A percentile compares a stretch with the other conserved stretches of the same genome.
These are phyloP conservation scores for Nebria brevicollis DNA, from an alignment of 2,888 invertebrate genomes.

Conservation along the genomic window DNA sequence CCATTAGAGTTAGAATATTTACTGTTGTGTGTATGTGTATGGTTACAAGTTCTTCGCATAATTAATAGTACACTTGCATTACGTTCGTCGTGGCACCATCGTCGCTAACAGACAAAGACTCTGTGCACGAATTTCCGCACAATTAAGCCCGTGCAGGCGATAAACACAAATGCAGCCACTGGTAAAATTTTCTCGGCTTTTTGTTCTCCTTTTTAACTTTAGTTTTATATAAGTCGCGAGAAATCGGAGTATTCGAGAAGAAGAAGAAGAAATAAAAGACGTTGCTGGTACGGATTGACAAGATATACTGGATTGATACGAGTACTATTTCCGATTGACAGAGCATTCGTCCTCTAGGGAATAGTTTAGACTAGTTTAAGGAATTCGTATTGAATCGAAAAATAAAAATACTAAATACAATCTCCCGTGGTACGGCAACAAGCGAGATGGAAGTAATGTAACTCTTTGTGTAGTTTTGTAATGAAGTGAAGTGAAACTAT, in stretches of 20 bases:
- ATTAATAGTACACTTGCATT: neutral
- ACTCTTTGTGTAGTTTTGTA: too few relatives aligned
- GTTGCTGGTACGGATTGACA: neutral
- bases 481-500: too few relatives aligned
- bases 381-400: neutral
- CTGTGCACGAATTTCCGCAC: neutral
- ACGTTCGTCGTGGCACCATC: neutral
- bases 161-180: neutral
- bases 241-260: neutral
- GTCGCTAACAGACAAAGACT: neutral
- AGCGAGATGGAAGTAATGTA: too few relatives aligned
- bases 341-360: neutral
- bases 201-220: neutral
- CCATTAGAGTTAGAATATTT: neutral
- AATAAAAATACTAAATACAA: neutral
- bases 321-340: neutral
- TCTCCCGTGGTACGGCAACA: too few relatives aligned
- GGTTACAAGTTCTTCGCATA: neutral
- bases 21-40: neutral
- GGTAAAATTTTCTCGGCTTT: neutral
- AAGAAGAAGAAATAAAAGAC: neutral
- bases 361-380: neutral
- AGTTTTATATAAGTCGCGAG: neutral
- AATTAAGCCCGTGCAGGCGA: neutral
- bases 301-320: neutral